Evolutionary conservation across 2,113 vertebrate species (phyloP).

Genomic region (Thermophis baileyi): DNA sequence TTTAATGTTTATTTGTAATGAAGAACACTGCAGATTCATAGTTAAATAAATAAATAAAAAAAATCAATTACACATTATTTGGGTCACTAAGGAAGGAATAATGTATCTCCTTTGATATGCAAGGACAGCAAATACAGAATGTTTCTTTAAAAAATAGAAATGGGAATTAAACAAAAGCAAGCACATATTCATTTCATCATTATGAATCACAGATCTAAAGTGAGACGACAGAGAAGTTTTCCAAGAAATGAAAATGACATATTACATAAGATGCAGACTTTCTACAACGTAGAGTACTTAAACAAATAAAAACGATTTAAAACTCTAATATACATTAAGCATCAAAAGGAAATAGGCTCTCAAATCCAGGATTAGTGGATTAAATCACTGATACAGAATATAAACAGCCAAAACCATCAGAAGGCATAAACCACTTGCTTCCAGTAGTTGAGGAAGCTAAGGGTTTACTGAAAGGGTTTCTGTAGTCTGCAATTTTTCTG

Average conservation of each 20-base stretch:
- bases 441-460: background rate
- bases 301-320: background rate
- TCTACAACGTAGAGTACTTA: background rate
- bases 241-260: background rate
- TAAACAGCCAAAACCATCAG: background rate
- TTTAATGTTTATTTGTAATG: background rate
- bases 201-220: background rate
- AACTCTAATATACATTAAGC: background rate
- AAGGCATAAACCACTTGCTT: background rate
- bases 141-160: background rate
- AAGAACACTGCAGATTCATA: background rate
- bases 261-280: background rate
- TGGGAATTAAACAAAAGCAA: slow-evolving; percentile 36
- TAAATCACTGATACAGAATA: background rate
- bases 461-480: no score
- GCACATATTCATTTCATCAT: slow-evolving; percentile 17
- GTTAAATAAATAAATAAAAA: slow-evolving; percentile 20
- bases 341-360: background rate
- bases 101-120: slow-evolving; percentile 50
- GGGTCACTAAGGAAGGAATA: slow-evolving; percentile 64
- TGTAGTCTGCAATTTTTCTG: no score
- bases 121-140: slow-evolving; percentile 28
- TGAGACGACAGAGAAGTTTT: background rate
- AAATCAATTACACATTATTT: slow-evolving; percentile 58
- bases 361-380: background rate